Conservation (phyloP, 2,888 invertebrate species). For the Papilio gigon region DNA sequence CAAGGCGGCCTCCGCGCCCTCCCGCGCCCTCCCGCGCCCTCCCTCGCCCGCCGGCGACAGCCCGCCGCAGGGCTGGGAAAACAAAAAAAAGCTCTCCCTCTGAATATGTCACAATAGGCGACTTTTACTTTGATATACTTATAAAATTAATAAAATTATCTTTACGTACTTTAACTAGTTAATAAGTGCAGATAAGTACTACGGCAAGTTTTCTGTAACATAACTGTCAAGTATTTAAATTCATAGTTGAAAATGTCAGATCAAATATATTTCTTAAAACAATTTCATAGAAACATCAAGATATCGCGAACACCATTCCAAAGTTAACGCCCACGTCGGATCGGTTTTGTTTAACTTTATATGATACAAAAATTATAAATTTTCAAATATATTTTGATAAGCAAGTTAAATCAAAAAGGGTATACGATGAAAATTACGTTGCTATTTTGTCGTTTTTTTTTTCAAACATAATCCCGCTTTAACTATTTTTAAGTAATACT, state of each 20-base stretch:
- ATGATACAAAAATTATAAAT: neutral
- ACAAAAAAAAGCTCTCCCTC: constrained; percentile 12
- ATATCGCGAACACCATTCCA: too few species aligned
- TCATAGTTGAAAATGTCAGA: too few species aligned
- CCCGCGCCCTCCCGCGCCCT: constrained; percentile 51
- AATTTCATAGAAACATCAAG: too few species aligned
- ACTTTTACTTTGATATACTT: constrained; percentile 10
- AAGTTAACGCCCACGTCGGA: too few species aligned
- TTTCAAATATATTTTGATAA: constrained; percentile 1
- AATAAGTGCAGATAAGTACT: too few species aligned
- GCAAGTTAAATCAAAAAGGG: neutral
- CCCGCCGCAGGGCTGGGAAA: constrained; percentile 54
- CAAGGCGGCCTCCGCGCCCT: constrained; percentile 68
- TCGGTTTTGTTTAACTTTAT: too few species aligned
- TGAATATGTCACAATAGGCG: constrained; percentile 24
- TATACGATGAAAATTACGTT: constrained; percentile 2
- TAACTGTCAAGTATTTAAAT: too few species aligned
- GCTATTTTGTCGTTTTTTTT: neutral
- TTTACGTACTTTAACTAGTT: too few species aligned
- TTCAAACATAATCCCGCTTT: neutral
- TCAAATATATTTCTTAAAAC: too few species aligned
- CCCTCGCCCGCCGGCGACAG: constrained; percentile 21
- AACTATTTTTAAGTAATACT: constrained; percentile 4
- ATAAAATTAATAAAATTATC: neutral
- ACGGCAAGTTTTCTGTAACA: too few species aligned